Conservation (phyloP, 2,797 vertebrate species). For the Danio kyathit region DNA sequence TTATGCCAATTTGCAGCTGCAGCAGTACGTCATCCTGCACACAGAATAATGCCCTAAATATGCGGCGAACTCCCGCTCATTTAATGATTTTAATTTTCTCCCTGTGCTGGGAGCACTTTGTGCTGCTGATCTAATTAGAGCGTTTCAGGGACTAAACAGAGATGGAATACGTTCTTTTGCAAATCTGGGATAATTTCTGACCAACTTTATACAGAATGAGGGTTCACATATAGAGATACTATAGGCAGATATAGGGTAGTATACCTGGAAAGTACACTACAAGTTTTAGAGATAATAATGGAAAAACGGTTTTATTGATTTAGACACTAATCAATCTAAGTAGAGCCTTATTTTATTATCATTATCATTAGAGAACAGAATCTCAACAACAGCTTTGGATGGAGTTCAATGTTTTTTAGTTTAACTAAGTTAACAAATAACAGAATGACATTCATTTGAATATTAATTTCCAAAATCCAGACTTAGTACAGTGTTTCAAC, state of each 20-base stretch:
- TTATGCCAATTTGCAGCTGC: slow-evolving; percentile 43
- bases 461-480: background rate
- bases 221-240: background rate
- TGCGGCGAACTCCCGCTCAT: slow-evolving; percentile 51
- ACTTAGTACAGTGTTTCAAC: background rate
- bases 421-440: too few species aligned
- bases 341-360: background rate
- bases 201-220: slow-evolving; percentile 1
- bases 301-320: background rate
- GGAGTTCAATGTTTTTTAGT: too few species aligned
- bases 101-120: slow-evolving; percentile 60
- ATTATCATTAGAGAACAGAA: background rate
- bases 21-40: slow-evolving; percentile 15
- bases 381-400: too few species aligned
- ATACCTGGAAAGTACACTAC: background rate
- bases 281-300: background rate
- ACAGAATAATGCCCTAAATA: slow-evolving; percentile 35
- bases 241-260: background rate
- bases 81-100: slow-evolving; percentile 64
- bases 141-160: slow-evolving; percentile 45
- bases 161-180: slow-evolving; percentile 37
- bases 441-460: too few species aligned
- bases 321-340: slow-evolving; percentile 1
- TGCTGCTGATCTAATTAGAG: slow-evolving; percentile 67
- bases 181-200: slow-evolving; percentile 36